phyloP scores from a whole-genome alignment of 2,797 vertebrate genomes.

The Eospalax fontanierii region DNA sequence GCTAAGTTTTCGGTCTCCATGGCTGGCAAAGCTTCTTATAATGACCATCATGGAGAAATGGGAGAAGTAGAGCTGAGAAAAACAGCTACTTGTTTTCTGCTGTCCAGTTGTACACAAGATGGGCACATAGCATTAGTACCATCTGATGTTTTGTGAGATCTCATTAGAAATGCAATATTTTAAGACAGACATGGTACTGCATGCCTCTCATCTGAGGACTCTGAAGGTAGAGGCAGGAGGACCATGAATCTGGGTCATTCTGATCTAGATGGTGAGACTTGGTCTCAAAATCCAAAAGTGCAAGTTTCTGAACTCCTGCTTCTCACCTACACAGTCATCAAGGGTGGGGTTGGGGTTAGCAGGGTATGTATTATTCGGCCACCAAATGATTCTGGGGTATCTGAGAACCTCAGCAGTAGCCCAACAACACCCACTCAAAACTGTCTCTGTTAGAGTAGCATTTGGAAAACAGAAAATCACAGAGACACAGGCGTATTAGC shows the following conservation, averaged over 20 bases:
- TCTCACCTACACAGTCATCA: background rate
- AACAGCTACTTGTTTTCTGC: background rate
- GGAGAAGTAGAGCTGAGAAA: accelerated
- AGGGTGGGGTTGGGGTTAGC: too few species aligned
- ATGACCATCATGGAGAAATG: background rate
- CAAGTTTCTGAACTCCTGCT: accelerated
- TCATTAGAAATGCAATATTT: background rate
- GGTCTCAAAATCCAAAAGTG: background rate
- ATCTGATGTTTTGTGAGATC: too few species aligned
- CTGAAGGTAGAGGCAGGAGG: background rate
- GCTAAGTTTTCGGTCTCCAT: background rate
- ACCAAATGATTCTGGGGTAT: background rate
- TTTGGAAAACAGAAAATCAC: background rate
- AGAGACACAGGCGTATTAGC: background rate
- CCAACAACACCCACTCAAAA: background rate
- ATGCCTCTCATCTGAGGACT: too few species aligned
- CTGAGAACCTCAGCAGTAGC: background rate
- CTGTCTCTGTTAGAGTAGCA: background rate
- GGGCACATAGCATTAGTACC: background rate
- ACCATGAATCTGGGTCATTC: background rate
- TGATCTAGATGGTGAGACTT: background rate
- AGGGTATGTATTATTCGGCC: background rate
- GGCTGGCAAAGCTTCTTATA: background rate
- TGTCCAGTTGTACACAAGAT: too few species aligned
- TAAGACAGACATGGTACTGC: background rate